Base-by-base conservation (phyloP, 2,888 invertebrate genomes). In the Herminia tarsipennalis region DNA sequence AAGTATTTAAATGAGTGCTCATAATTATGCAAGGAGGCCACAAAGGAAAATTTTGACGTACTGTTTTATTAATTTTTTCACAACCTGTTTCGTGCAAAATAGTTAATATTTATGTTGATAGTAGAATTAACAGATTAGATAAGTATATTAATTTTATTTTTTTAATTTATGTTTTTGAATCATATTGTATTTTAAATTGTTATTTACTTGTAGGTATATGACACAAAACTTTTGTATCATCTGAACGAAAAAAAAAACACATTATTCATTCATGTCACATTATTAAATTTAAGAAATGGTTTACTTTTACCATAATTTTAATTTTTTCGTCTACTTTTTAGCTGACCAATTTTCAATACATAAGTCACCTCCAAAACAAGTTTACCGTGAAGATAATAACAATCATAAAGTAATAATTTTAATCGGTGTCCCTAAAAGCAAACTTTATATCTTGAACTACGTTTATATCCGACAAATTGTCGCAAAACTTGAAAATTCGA, bases 1-100 rank as follows among this genome's bases (percentile, higher is more conserved):
- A 73, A 72, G 74, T 75, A 76, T 76, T 76, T 68, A 76, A 76
- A 76, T 75, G 70, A 73, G 67, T 30, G 8, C 22, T 55, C 24
- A 64, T 72, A 72, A 76, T 77, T 77, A 76, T 77, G 66, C 76
- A 34, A 18, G 57, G 74, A 76, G 57, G 40, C 17, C 30, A 43
- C 38, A 68, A 50, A 55, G 56, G 61, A 60, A 54, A 55, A 29
- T 45, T 32, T 27, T 30, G 16, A 14, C 9, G 16, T 27, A 5
- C 13, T 28, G 12, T 45, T 29, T 30, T 9, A 39, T 32, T 46
- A 47, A 25, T 49, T 53, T 49, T 45, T 58, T 34, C 43, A 54
- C n/a, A n/a, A n/a, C n/a, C n/a, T n/a, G n/a, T n/a, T n/a, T n/a
- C n/a, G n/a, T n/a, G n/a, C n/a, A n/a, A n/a, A n/a, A n/a, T n/a